Base-by-base conservation (phyloP, 2,888 invertebrate genomes). In the Hypolimnas misippus region DNA sequence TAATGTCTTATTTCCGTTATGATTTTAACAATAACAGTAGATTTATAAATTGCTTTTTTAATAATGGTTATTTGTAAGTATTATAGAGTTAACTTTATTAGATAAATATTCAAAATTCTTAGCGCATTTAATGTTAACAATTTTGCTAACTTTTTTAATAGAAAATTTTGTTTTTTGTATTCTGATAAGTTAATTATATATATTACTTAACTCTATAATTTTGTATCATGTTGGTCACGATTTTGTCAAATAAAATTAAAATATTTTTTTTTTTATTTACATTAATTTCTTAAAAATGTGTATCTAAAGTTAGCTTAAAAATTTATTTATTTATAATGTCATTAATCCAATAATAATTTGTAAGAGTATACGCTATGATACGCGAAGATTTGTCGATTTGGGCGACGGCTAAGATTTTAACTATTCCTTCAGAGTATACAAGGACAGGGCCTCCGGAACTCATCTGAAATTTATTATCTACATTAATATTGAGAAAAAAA, bases 371-470 rank as follows among this genome's bases (percentile, higher is more conserved):
- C 16, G 53, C 65, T 0, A 76, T 2, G 71, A 62, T 25, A 72
- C 55, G 55, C 67, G 65, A 57, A 60, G 44, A n/a, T 21, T 50
- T 70, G 31, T 75, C 77, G 0, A 74, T 68, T 57, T 75, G 74
- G 2, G 73, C 65, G 5, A 80, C 75, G 2, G 70, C 81, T 17
- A 79, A n/a, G 55, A 82, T 44, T 31, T 55, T 62, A 51, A 70
- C 42, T 3, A 63, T 58, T 0, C 62, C 62, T 1, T 62, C 56
- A 3, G 67, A 67, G 6, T 67, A 6, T 5, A 71, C 57, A 42
- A 77, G 21, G 50, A 76, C 73, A 2, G 77, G 76, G 0, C 77
- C 76, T 3, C 77, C 78, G 3, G 70, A 70, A 21, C 65, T 72
- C 57, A 77, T 68, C 77, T 78, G 64, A 12, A 58, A 57, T 7